These are phyloP conservation scores for Elanus axillaris DNA, from an alignment of 2,113 vertebrate genomes.

Conservation along the genomic window DNA sequence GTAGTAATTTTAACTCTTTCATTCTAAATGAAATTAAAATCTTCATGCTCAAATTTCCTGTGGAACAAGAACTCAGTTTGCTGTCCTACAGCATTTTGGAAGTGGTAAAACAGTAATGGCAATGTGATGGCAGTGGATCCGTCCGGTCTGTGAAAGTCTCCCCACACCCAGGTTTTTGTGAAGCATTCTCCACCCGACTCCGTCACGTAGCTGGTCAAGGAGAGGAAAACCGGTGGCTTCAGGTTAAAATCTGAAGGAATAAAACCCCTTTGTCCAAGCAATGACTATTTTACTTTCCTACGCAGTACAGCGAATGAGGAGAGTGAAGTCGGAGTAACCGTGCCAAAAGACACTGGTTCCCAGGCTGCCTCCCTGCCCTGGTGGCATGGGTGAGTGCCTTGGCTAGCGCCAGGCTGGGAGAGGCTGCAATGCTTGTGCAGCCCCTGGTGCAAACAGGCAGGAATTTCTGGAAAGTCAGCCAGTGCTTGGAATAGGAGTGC, in stretches of 20 bases:
- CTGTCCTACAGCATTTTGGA: not conserved
- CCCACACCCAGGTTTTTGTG: rapidly evolving
- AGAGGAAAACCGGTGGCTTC: not conserved
- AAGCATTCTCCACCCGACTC: not conserved
- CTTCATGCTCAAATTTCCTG: not conserved
- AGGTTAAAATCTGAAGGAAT: not conserved
- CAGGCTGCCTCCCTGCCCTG: not conserved
- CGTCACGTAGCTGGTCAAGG: not conserved
- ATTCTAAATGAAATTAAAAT: not conserved
- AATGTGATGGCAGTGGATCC: too few relatives aligned
- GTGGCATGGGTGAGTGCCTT: not conserved
- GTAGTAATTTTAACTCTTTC: not conserved
- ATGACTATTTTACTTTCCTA: not conserved
- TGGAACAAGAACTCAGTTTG: not conserved
- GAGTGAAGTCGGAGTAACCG: not conserved
- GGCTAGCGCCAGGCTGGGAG: not conserved
- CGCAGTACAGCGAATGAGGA: rapidly evolving
- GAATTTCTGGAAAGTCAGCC: not conserved
- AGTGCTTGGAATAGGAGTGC: not conserved
- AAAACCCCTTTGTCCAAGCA: not conserved
- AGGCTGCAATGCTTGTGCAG: not conserved
- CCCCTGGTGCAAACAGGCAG: not conserved
- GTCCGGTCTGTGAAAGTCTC: not conserved
- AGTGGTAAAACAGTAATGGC: too few relatives aligned
- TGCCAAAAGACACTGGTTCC: not conserved